These are phyloP conservation scores for Bactericera cockerelli DNA, from an alignment of 1,140 invertebrate genomes.

Conservation along the genomic window DNA sequence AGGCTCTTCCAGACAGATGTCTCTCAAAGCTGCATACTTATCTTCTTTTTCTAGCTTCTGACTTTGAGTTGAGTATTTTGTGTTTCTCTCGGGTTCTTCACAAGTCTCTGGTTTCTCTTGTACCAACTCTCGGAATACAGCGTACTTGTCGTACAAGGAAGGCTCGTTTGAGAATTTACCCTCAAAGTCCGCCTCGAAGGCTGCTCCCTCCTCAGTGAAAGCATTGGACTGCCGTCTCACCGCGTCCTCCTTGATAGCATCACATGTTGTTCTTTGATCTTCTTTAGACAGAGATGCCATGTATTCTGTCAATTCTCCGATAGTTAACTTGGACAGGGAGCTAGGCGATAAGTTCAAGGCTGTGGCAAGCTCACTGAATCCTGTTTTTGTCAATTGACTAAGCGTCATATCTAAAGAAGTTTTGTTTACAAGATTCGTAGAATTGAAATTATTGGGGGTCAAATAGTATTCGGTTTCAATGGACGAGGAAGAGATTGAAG, in stretches of 20 bases:
- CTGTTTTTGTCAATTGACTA: conserved; percentile 61
- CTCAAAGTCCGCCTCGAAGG: conserved; percentile 40
- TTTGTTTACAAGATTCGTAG: conserved; percentile 15
- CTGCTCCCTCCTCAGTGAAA: neutral
- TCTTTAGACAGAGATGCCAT: neutral
- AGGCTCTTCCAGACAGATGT: conserved; percentile 45
- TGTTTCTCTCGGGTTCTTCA: neutral
- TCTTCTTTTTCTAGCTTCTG: conserved; percentile 29
- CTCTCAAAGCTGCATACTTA: conserved; percentile 50
- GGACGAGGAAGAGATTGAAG: conserved; percentile 21
- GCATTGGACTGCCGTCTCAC: conserved; percentile 17
- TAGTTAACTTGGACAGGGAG: conserved; percentile 63
- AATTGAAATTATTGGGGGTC: conserved; percentile 23
- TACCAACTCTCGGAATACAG: conserved; percentile 66
- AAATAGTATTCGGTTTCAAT: conserved; percentile 46
- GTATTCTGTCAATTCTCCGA: conserved; percentile 45
- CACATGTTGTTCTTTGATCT: conserved; percentile 21
- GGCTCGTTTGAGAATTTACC: conserved; percentile 45
- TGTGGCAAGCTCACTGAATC: conserved; percentile 55
- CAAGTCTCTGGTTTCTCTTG: conserved; percentile 33
- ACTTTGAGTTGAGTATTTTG: neutral
- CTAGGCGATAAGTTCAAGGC: conserved; percentile 57
- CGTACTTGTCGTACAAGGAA: conserved; percentile 54
- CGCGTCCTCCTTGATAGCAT: conserved; percentile 23
- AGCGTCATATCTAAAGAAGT: conserved; percentile 52